phyloP scores from a whole-genome alignment of 2,797 vertebrate species.

The Odontamblyopus lacepedii region DNA sequence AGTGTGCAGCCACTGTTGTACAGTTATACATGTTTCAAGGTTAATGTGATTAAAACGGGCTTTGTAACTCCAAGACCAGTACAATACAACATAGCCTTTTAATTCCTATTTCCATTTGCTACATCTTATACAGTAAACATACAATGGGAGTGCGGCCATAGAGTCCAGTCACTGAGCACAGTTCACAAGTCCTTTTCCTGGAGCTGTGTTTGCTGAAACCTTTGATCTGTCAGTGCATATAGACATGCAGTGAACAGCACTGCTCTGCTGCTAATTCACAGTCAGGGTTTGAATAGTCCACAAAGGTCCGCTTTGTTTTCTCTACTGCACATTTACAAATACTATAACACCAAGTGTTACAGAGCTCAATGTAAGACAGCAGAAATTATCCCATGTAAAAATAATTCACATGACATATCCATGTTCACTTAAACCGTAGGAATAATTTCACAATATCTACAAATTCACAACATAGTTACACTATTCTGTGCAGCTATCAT shows the following conservation, averaged over 20 bases:
- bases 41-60: slow-evolving; percentile 41
- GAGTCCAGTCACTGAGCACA: slow-evolving; percentile 69
- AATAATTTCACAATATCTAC: slow-evolving; percentile 77
- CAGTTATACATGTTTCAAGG: slow-evolving; percentile 9
- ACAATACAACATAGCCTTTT: slow-evolving; percentile 66
- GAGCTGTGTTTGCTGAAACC: slow-evolving; percentile 61
- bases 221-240: slow-evolving; percentile 61
- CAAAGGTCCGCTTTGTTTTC: slow-evolving; percentile 65
- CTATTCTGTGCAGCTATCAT: slow-evolving; percentile 63
- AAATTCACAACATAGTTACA: slow-evolving; percentile 74
- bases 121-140: slow-evolving; percentile 74
- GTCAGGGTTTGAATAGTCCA: slow-evolving; percentile 74
- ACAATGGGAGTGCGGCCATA: slow-evolving; percentile 64
- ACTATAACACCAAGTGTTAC: slow-evolving; percentile 69
- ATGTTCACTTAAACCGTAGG: slow-evolving; percentile 70
- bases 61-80: slow-evolving; percentile 49
- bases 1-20: slow-evolving; percentile 32
- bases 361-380: slow-evolving; percentile 60
- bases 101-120: slow-evolving; percentile 69
- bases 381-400: slow-evolving; percentile 68
- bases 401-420: slow-evolving; percentile 70
- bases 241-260: slow-evolving; percentile 77
- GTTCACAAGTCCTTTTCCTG: slow-evolving; percentile 59
- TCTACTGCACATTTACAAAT: slow-evolving; percentile 58
- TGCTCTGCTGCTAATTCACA: slow-evolving; percentile 76